Base-by-base conservation (phyloP, 2,113 vertebrate species). In the Pogonocichla stellata region DNA sequence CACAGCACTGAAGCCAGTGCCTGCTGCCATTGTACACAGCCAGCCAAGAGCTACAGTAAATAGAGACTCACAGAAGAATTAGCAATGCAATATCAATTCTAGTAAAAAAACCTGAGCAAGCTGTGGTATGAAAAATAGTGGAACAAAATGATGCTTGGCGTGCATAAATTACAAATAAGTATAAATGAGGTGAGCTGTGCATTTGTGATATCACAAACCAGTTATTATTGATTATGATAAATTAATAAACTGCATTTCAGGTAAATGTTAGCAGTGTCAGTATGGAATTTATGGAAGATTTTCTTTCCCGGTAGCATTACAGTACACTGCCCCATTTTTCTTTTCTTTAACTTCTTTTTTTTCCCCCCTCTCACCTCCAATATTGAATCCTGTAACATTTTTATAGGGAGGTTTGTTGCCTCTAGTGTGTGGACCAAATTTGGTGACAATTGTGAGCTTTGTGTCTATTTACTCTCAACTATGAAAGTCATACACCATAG, bases 1-100 rank as follows among this genome's bases (percentile, higher is more conserved):
- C 98, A 98, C 96, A 83, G 95, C 54, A 8, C 93, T 70, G 92
- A 96, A 96, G 93, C 94, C 84, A 36, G 84, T 81, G 96, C 93
- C 94, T 96, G 95, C 95, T 95, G 96, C 95, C 90, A 34, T 75
- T 84, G 66, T 84, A 64, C 53, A 8, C 48, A 95, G 90, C 93
- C 97, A 96, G 96, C 92, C 96, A 86, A 58, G 77, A 92, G 82
- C 92, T 96, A 86, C 81, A 84, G 73, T 45, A 91, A 84, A 71
- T 7, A 89, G 94, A 57, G 50, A 62, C 72, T 92, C 2, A 0
- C 61, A 90, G 82, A 73, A 80, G 69, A 51, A 43, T 93, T 86
- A 95, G 75, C 62, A 42, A 31, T 50, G 67, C 62, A 71, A 40
- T 82, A 73, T 36, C 29, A 57, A 14, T 58, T 70, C 54, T 53